Evolutionary conservation across 2,797 vertebrate species (phyloP), one percentile per base, ranked within the genome.

Genomic region (Ctenochaetus hawaiiensis): DNA sequence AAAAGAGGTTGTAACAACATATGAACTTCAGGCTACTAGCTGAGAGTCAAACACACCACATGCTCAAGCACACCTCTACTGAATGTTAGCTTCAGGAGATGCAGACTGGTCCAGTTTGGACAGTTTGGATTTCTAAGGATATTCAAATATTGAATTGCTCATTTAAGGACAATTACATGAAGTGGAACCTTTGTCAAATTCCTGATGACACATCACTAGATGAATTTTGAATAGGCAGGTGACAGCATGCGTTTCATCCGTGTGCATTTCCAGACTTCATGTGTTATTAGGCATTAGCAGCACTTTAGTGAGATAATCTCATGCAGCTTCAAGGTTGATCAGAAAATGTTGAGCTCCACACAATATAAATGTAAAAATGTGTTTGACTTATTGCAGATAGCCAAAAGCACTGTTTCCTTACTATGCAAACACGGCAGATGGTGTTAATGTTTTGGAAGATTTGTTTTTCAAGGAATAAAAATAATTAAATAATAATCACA

Each of bases 271-370:
- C n/a, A 37, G 41, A 23, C 23, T 39, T 66, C 9, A 41, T 23
- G 34, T 54, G 60, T 26, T 48, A 8, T 6, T 17, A 1, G 23
- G 17, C 6, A 20, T 48, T 18, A 14, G 17, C 16, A 18, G 44
- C 9, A 51, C 41, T 5, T 5, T 3, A 22, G 17, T 39, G 41
- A 37, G 23, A 20, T 39, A 8, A 69, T 57, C 5, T 30, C 16
- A 51, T n/a, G 44, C 8, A 53, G 18, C 20, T 58, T 77, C 39
- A 12, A 51, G 44, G 41, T 44, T 44, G 18, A 64, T 44, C 43
- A 1, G 43, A 43, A 26, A 49, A 53, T n/a, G 23, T 20, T 47
- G 12, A 30, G 3, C 26, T 30, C 26, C 26, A 30, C 45, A 3
- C 4, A 47, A 52, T 20, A 26, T 20, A 4, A 39, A 60, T 52